Percentiles rank a stretch among this genome's conserved stretches.
Evolutionary conservation across 2,888 invertebrate species (phyloP).

Genomic region (Camponotus fellah): DNA sequence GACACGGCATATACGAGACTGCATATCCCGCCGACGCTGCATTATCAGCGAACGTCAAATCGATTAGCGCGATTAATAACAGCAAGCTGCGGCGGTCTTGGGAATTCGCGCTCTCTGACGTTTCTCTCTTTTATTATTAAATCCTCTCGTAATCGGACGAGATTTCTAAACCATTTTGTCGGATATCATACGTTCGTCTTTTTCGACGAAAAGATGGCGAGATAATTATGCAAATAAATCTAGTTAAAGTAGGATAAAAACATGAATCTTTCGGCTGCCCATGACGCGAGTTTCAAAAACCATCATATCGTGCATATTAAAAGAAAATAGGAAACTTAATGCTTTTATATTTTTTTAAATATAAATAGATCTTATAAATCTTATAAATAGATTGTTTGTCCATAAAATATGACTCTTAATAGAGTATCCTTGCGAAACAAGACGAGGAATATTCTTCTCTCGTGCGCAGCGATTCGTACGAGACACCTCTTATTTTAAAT

Average conservation of each 20-base stretch:
- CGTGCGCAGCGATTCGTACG: neutral
- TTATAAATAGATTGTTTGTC: neutral
- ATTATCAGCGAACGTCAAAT: constrained; percentile 47
- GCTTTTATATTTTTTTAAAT: neutral
- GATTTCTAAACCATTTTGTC: neutral
- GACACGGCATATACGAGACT: constrained; percentile 48
- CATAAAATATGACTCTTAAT: neutral
- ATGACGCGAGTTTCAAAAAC: neutral
- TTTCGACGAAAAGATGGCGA: neutral
- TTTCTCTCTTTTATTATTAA: constrained; percentile 23
- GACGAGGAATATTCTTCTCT: neutral
- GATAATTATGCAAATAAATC: neutral
- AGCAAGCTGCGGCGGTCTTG: constrained; percentile 31
- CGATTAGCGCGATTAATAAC: constrained; percentile 55
- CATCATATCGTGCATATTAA: neutral
- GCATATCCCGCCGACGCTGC: constrained; percentile 36
- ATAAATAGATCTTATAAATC: too few species aligned
- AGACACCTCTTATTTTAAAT: neutral
- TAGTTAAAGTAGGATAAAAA: neutral
- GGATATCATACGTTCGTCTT: neutral
- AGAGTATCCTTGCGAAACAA: neutral
- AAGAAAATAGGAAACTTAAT: neutral
- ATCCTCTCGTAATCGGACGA: neutral
- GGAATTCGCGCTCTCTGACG: neutral
- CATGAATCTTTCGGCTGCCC: neutral